Evolutionary conservation across 2,888 invertebrate genomes (phyloP).

Genomic region (Hanleya hanleyi): DNA sequence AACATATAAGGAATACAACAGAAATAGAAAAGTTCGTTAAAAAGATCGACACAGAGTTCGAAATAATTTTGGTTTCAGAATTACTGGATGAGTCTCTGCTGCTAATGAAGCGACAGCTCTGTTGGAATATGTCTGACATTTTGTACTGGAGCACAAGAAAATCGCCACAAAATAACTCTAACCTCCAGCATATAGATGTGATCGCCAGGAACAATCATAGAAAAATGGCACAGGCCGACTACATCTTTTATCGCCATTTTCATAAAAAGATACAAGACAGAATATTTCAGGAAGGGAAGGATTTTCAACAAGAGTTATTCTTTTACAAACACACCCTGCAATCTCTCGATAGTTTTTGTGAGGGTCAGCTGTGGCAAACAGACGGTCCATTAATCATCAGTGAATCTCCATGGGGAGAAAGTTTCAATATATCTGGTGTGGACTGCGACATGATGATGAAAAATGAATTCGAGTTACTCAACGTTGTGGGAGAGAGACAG

Average conservation of each 20-base stretch:
- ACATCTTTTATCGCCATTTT: not conserved
- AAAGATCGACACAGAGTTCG: not conserved
- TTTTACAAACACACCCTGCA: not conserved
- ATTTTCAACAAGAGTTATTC: not conserved
- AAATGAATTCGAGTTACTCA: not conserved
- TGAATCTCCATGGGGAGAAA: not conserved
- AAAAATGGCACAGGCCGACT: not conserved
- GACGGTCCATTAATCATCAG: not conserved
- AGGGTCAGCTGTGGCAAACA: not conserved
- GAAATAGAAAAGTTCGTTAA: not conserved
- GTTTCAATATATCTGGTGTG: not conserved
- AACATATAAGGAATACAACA: not conserved
- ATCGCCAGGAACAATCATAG: not conserved
- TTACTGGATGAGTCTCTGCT: not conserved
- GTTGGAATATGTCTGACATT: not conserved
- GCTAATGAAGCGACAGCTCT: not conserved
- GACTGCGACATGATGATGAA: not conserved
- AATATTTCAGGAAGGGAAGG: not conserved
- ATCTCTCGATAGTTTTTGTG: not conserved
- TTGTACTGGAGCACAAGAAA: not conserved
- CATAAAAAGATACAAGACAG: constrained; percentile 4
- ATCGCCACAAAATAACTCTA: not conserved
- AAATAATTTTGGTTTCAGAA: not conserved
- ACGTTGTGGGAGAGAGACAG: not conserved
- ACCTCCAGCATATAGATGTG: not conserved